Evolutionary conservation across 2,888 invertebrate genomes (phyloP).

Genomic region (Temnothorax rugatulus): DNA sequence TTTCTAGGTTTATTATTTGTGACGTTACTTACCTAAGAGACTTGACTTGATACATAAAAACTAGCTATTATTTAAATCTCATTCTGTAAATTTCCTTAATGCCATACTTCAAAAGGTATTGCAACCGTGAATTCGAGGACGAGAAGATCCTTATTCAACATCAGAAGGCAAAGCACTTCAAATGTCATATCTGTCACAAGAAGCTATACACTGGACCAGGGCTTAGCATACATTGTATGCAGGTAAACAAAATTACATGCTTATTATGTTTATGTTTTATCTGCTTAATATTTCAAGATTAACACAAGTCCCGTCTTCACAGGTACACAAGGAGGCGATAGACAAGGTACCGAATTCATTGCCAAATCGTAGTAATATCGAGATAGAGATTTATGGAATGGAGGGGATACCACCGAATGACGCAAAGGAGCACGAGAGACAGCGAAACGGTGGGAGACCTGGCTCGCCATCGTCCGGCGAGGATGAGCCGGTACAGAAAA

Average conservation of each 20-base stretch:
- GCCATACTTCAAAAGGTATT: slow-evolving; percentile 92
- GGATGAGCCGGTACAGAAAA: slow-evolving; percentile 93
- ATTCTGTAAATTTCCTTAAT: slow-evolving; percentile 87
- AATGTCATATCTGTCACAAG: slow-evolving; percentile 99
- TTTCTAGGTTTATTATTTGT: background rate
- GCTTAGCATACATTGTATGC: slow-evolving; percentile 99
- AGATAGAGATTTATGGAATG: slow-evolving; percentile 99
- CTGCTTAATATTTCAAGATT: slow-evolving; percentile 4
- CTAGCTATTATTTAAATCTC: background rate
- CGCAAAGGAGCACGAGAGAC: slow-evolving; percentile 96
- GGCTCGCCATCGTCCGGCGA: slow-evolving; percentile 94
- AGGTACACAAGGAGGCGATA: slow-evolving; percentile 99
- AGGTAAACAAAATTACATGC: slow-evolving; percentile 88
- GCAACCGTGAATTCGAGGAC: slow-evolving; percentile 99
- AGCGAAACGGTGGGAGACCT: slow-evolving; percentile 90
- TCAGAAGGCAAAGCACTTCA: slow-evolving; percentile 99
- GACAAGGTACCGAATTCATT: slow-evolving; percentile 99
- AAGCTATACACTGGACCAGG: slow-evolving; percentile 99
- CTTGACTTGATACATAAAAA: background rate
- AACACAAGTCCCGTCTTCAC: slow-evolving; percentile 58
- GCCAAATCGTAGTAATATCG: slow-evolving; percentile 98
- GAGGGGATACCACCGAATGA: slow-evolving; percentile 99
- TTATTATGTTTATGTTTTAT: background rate
- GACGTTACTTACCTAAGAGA: background rate
- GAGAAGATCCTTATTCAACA: slow-evolving; percentile 99